These are phyloP conservation scores for Colostygia pectinataria DNA, from an alignment of 2,888 invertebrate genomes.

Conservation along the genomic window DNA sequence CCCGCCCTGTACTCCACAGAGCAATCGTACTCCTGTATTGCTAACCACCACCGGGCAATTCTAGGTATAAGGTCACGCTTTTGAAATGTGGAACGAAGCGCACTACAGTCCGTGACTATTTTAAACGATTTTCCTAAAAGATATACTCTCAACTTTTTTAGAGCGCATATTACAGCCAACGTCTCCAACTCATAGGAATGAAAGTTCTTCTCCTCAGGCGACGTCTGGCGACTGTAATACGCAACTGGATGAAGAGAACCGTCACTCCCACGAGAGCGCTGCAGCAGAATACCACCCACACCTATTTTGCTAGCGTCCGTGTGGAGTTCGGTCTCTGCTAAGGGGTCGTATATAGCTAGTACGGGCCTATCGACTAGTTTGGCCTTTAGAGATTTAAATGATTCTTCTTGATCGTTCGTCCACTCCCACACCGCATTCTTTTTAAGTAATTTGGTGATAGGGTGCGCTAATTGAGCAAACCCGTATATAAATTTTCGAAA, in stretches of 20 bases:
- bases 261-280: not conserved
- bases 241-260: not conserved
- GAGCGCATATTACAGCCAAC: not conserved
- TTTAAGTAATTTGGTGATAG: not conserved
- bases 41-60: constrained; percentile 4
- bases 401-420: not conserved
- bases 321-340: constrained; percentile 1
- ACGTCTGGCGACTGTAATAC: not conserved
- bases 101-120: constrained; percentile 3
- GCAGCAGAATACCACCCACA: constrained; percentile 1
- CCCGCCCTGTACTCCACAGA: constrained; percentile 2
- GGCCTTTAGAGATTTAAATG: not conserved
- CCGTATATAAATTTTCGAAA: not conserved
- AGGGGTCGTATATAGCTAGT: constrained; percentile 1
- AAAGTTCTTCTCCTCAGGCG: not conserved
- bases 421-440: not conserved
- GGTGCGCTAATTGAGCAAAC: not conserved
- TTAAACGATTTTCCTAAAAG: constrained; percentile 2
- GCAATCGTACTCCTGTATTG: constrained; percentile 2
- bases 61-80: constrained; percentile 6
- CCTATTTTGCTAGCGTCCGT: constrained; percentile 2
- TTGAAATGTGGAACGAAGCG: not conserved
- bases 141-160: not conserved
- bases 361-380: not conserved
- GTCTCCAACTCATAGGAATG: constrained; percentile 2